These are phyloP conservation scores for Chymomyza caudatula DNA, from an alignment of 2,888 invertebrate species.

Conservation along the genomic window DNA sequence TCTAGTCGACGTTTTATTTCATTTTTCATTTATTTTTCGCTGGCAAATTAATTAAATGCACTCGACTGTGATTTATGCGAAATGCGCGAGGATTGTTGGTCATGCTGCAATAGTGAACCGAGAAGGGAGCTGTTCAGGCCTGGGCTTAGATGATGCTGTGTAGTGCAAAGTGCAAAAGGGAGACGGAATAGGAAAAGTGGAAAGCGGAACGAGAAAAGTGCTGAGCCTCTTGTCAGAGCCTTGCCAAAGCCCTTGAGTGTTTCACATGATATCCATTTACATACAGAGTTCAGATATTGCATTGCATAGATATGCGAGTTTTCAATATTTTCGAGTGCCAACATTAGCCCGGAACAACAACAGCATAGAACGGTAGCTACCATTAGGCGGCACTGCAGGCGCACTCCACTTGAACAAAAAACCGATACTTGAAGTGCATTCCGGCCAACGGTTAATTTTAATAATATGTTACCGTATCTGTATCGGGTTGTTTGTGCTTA, in stretches of 20 bases:
- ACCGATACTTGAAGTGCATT: conserved; percentile 40
- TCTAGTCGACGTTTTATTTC: conserved; percentile 20
- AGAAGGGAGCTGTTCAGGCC: neutral
- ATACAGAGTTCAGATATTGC: neutral
- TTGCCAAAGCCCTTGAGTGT: neutral
- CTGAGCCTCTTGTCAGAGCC: neutral
- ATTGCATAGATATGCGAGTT: conserved; percentile 44
- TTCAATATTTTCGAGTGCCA: conserved; percentile 38
- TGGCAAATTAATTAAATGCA: conserved; percentile 53
- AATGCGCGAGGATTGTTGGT: neutral
- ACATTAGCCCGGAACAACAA: conserved; percentile 41
- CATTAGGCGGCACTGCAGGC: conserved; percentile 45
- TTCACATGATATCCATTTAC: neutral
- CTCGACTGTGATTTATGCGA: conserved; percentile 53
- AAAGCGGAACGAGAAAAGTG: neutral
- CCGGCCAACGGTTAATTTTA: conserved; percentile 25
- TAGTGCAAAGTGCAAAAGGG: neutral
- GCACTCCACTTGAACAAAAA: neutral
- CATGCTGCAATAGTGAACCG: neutral
- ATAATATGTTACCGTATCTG: neutral
- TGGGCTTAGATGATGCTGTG: neutral
- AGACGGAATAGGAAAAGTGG: neutral
- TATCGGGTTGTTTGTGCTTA: neutral
- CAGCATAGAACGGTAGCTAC: conserved; percentile 23
- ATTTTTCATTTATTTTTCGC: neutral